These are phyloP conservation scores for Orchestia grillus DNA, from an alignment of 1,140 invertebrate genomes.

Conservation along the genomic window DNA sequence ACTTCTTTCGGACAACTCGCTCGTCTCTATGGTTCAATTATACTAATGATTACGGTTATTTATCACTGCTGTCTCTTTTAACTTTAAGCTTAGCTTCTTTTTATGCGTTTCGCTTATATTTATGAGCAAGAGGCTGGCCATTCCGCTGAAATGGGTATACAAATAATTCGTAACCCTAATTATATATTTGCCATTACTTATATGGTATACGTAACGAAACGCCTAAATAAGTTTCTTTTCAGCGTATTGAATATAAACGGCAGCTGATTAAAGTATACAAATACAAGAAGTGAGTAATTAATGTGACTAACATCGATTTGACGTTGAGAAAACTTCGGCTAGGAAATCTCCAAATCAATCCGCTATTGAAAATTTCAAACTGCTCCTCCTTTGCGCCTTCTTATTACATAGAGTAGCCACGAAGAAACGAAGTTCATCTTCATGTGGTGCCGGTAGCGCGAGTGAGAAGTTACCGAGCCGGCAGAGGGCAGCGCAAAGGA, in stretches of 20 bases:
- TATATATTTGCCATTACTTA: neutral
- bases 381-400: too few species aligned
- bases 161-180: neutral
- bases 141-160: neutral
- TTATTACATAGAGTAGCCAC: too few species aligned
- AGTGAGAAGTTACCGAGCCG: neutral
- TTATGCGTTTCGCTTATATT: neutral
- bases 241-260: neutral
- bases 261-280: neutral
- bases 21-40: conserved; percentile 54
- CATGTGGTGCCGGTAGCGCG: neutral
- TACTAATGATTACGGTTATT: conserved; percentile 48
- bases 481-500: neutral
- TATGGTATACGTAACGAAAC: neutral
- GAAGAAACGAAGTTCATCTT: neutral
- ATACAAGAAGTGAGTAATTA: neutral
- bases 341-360: neutral
- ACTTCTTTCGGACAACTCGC: conserved; percentile 35
- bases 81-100: neutral
- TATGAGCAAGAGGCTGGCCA: neutral
- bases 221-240: neutral
- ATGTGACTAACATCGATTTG: neutral
- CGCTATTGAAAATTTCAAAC: neutral
- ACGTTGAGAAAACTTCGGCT: neutral
- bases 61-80: conserved; percentile 46